phyloP scores from a whole-genome alignment of 1,140 invertebrate species.

The Lepidotrigona ventralis region DNA sequence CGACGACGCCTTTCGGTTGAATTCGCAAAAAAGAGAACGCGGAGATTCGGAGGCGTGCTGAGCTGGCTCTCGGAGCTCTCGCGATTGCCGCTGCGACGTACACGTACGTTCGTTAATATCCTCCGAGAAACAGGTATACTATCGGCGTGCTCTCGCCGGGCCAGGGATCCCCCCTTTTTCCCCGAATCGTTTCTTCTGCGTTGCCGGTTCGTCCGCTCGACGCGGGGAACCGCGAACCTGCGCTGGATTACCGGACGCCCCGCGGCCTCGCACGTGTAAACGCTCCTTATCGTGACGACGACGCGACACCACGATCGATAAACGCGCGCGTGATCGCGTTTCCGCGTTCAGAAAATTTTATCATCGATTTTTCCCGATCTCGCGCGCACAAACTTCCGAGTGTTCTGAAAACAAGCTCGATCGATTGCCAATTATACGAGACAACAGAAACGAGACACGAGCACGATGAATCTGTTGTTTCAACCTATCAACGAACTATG shows the following conservation, averaged over 20 bases:
- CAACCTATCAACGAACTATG: not conserved
- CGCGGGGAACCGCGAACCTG: slow-evolving; percentile 2
- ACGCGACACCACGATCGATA: slow-evolving; percentile 10
- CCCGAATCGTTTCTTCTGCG: not conserved
- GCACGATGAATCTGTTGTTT: not conserved
- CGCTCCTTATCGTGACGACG: slow-evolving; percentile 33
- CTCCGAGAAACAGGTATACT: slow-evolving; percentile 38
- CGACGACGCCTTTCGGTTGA: slow-evolving; percentile 34
- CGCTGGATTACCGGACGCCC: slow-evolving; percentile 40
- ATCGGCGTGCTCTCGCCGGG: not conserved
- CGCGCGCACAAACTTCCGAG: not conserved
- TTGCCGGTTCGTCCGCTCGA: not conserved
- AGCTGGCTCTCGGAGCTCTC: not conserved
- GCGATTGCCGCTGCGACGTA: slow-evolving; percentile 13
- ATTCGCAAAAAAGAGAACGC: slow-evolving; percentile 43
- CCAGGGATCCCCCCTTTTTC: slow-evolving; percentile 8
- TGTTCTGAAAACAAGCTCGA: not conserved
- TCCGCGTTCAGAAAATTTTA: slow-evolving; percentile 16
- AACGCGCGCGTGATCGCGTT: slow-evolving; percentile 36
- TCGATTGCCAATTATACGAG: not conserved
- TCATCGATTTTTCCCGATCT: not conserved
- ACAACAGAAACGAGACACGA: too few relatives aligned
- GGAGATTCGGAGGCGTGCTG: slow-evolving; percentile 35
- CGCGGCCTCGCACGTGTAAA: slow-evolving; percentile 44
- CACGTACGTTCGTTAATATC: slow-evolving; percentile 46